Evolutionary conservation across 2,888 invertebrate genomes (phyloP).

Genomic region (Leucania comma): DNA sequence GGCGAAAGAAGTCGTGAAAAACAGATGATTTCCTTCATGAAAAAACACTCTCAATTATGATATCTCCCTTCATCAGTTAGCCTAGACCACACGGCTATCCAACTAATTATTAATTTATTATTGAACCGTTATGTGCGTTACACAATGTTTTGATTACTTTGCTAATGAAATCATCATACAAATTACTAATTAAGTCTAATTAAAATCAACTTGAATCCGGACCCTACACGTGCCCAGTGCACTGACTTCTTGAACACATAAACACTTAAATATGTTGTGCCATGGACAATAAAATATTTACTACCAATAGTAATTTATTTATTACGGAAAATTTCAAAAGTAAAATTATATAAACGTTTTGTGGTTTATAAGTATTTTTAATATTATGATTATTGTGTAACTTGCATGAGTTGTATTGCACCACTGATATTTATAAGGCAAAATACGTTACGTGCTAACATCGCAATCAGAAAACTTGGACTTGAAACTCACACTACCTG

Average conservation of each 20-base stretch:
- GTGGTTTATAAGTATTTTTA: conserved; percentile 11
- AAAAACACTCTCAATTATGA: no score
- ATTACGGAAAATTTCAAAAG: conserved; percentile 33
- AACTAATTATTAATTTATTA: no score
- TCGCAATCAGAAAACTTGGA: no score
- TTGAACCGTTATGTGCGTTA: no score
- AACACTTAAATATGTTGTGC: neutral
- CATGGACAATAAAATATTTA: conserved; percentile 23
- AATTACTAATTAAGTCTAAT: conserved; percentile 9
- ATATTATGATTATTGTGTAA: conserved; percentile 8
- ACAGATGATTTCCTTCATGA: no score
- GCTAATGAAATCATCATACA: conserved; percentile 15
- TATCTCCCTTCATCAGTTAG: no score
- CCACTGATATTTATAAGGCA: no score
- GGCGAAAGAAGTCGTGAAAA: no score
- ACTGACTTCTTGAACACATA: conserved; percentile 13
- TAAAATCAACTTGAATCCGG: conserved; percentile 1
- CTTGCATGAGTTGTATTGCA: neutral
- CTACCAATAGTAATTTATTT: conserved; percentile 22
- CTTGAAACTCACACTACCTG: no score
- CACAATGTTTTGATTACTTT: neutral
- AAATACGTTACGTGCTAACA: no score
- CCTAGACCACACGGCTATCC: no score
- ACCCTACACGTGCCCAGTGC: conserved; percentile 20
- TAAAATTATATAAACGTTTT: conserved; percentile 30